A percentile compares a stretch with the other conserved stretches of the same genome.
These are phyloP conservation scores for Amblyjoppa fuscipennis DNA, from an alignment of 2,888 invertebrate species.

Conservation along the genomic window DNA sequence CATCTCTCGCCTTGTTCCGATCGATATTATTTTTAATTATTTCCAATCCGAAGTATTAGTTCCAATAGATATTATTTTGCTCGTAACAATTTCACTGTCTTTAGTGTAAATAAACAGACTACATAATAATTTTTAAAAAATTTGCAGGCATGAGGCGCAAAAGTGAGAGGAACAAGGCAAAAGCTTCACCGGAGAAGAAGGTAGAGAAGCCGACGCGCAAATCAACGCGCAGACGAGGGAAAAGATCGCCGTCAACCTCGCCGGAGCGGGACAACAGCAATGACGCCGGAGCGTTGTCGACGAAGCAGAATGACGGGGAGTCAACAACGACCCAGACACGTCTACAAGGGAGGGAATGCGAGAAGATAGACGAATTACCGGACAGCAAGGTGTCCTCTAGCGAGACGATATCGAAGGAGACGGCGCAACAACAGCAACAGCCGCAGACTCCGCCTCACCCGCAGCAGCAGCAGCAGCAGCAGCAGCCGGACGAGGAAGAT, in stretches of 20 bases:
- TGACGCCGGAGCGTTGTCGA: slow-evolving; percentile 69
- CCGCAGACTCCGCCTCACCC: slow-evolving; percentile 18
- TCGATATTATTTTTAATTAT: too few relatives aligned
- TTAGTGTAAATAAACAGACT: not conserved
- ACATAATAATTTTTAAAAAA: not conserved
- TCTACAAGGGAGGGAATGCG: slow-evolving; percentile 56
- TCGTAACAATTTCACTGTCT: not conserved
- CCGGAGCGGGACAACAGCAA: slow-evolving; percentile 85
- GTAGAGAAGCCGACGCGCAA: slow-evolving; percentile 87
- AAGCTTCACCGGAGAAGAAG: slow-evolving; percentile 89
- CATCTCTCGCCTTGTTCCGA: too few relatives aligned
- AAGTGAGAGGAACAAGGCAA: slow-evolving; percentile 90
- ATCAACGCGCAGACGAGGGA: slow-evolving; percentile 86
- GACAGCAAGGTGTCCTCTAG: slow-evolving; percentile 72
- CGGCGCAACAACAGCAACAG: slow-evolving; percentile 20
- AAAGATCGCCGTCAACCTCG: slow-evolving; percentile 87
- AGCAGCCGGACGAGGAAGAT: slow-evolving; percentile 74
- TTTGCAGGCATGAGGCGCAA: slow-evolving; percentile 89
- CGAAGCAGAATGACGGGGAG: slow-evolving; percentile 74
- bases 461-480: slow-evolving; percentile 33
- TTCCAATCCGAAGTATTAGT: too few relatives aligned
- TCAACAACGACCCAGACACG: slow-evolving; percentile 63
- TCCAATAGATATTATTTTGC: not conserved
- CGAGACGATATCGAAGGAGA: slow-evolving; percentile 48
- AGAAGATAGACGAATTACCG: slow-evolving; percentile 68